These are phyloP conservation scores for Hydropsyche betteni DNA, from an alignment of 2,888 invertebrate genomes.

Conservation along the genomic window DNA sequence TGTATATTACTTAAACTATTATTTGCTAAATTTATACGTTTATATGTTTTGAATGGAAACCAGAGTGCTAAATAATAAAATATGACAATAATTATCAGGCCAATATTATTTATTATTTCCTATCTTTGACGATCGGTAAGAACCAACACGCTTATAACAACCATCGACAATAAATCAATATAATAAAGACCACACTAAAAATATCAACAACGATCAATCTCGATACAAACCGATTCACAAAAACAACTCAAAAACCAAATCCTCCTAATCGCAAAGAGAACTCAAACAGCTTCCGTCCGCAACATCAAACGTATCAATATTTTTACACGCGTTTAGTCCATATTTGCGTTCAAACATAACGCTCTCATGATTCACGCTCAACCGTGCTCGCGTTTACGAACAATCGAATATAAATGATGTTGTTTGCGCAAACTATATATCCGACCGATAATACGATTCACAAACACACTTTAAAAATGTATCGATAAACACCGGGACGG, in stretches of 20 bases:
- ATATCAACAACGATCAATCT: not conserved
- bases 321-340: slow-evolving; percentile 26
- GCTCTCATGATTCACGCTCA: slow-evolving; percentile 18
- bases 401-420: slow-evolving; percentile 34
- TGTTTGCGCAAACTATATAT: slow-evolving; percentile 34
- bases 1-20: too few species aligned
- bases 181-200: not conserved
- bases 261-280: not conserved
- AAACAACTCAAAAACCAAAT: not conserved
- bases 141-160: too few species aligned
- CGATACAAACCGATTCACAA: not conserved
- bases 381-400: not conserved
- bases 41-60: too few species aligned
- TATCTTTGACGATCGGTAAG: too few species aligned
- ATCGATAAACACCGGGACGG: slow-evolving; percentile 25
- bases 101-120: too few species aligned
- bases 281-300: not conserved
- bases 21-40: too few species aligned
- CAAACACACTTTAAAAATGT: slow-evolving; percentile 46
- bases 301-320: slow-evolving; percentile 32
- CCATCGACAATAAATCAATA: too few species aligned
- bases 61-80: too few species aligned
- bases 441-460: slow-evolving; percentile 38
- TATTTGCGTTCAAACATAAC: slow-evolving; percentile 21
- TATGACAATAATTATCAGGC: too few species aligned